Conservation (phyloP, 2,113 vertebrate species). For the Paraplagusia blochii region DNA sequence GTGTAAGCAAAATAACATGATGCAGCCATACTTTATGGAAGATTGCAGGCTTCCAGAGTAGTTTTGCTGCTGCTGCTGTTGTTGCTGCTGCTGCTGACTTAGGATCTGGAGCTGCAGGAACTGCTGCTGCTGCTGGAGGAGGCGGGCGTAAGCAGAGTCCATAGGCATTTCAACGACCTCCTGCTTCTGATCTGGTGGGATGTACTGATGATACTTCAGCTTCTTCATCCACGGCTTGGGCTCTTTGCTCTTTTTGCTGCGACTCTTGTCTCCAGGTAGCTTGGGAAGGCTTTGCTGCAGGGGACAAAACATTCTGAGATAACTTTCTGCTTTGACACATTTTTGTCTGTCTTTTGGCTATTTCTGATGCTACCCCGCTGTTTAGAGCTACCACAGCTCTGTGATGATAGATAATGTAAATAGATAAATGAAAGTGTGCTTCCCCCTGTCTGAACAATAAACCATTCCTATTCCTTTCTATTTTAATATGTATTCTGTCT, state of each 20-base stretch:
- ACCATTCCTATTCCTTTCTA: too few species aligned
- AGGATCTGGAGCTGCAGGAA: conserved; percentile 98
- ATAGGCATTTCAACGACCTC: conserved; percentile 87
- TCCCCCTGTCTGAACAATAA: too few species aligned
- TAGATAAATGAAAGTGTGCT: too few species aligned
- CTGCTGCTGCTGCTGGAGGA: conserved; percentile 97
- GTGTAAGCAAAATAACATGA: conserved; percentile 2
- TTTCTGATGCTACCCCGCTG: too few species aligned
- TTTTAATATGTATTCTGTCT: too few species aligned
- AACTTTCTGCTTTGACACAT: too few species aligned
- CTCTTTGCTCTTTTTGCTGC: conserved; percentile 94
- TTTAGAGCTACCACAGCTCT: too few species aligned
- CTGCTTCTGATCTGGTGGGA: conserved; percentile 94
- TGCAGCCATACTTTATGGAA: conserved; percentile 80
- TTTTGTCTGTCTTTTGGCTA: too few species aligned
- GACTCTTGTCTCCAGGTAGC: conserved; percentile 85
- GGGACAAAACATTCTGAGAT: background rate
- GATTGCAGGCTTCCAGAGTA: conserved; percentile 86
- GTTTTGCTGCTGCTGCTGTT: conserved; percentile 86
- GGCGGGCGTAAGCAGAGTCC: conserved; percentile 93
- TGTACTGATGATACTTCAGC: conserved; percentile 97
- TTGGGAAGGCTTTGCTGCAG: conserved; percentile 90
- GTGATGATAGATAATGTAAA: too few species aligned
- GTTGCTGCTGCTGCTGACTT: conserved; percentile 86
- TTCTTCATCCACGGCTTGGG: conserved; percentile 94